Percentiles rank a stretch among this genome's conserved stretches.
phyloP scores from a whole-genome alignment of 2,113 vertebrate genomes.

The Notiomystis cincta region DNA sequence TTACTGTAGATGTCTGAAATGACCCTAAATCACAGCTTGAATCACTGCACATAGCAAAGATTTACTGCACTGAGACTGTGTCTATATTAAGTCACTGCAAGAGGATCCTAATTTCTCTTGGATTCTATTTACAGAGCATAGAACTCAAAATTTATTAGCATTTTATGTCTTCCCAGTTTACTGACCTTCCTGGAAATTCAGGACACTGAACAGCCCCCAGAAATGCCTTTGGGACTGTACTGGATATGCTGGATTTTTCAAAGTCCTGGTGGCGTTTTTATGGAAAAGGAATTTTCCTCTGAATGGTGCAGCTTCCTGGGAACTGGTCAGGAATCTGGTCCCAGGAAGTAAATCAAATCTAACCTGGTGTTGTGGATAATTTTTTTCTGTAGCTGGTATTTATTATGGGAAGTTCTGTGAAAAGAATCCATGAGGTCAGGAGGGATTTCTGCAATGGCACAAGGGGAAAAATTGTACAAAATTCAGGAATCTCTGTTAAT shows the following conservation, averaged over 20 bases:
- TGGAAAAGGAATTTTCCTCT: not conserved
- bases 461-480: fast-evolving
- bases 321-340: not conserved
- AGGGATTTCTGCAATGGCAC: not conserved
- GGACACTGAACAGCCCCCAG: not conserved
- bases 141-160: not conserved
- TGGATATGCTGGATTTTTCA: not conserved
- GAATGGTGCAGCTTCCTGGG: not conserved
- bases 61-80: not conserved
- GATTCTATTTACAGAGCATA: not conserved
- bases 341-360: not conserved
- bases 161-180: not conserved
- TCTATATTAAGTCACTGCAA: not conserved
- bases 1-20: not conserved
- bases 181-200: not conserved
- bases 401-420: not conserved
- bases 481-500: not conserved
- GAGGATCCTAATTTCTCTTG: not conserved
- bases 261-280: not conserved
- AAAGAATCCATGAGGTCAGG: not conserved
- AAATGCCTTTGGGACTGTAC: not conserved
- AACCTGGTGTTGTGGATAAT: not conserved
- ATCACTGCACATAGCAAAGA: not conserved
- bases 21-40: not conserved
- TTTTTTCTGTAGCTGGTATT: not conserved